A percentile compares a stretch with the other conserved stretches of the same genome.
These are phyloP conservation scores for Lamprologus tigripictilis DNA, from an alignment of 2,113 vertebrate genomes.

Conservation along the genomic window DNA sequence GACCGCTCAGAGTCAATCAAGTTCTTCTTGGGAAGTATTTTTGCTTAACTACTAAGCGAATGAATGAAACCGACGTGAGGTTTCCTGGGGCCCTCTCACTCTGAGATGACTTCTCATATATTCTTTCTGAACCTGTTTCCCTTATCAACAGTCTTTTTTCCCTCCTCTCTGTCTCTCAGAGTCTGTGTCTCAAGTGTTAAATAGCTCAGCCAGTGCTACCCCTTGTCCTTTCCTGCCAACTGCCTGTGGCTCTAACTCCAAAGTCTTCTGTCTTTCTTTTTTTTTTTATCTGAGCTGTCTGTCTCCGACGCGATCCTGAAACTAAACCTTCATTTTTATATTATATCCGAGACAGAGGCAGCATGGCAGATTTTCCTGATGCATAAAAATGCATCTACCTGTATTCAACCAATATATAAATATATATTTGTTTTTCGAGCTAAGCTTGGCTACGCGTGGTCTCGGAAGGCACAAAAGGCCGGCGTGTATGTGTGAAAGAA, in stretches of 20 bases:
- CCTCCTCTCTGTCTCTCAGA: background rate
- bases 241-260: slow-evolving; percentile 12
- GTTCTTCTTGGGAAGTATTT: slow-evolving; percentile 11
- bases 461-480: background rate
- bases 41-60: slow-evolving; percentile 15
- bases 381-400: background rate
- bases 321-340: background rate
- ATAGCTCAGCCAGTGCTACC: background rate
- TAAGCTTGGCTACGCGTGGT: background rate
- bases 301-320: background rate
- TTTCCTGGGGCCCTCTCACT: background rate
- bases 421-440: background rate
- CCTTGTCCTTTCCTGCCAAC: background rate
- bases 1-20: slow-evolving; percentile 13
- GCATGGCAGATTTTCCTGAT: background rate
- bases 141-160: background rate
- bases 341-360: background rate
- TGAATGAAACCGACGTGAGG: background rate
- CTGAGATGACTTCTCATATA: background rate
- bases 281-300: background rate
- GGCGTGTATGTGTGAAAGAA: background rate
- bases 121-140: slow-evolving; percentile 19
- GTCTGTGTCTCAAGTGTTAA: background rate
- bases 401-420: background rate
- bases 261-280: background rate